Percentiles rank a stretch among this genome's conserved stretches.
Conservation (phyloP, 2,888 invertebrate species). For the Timandra comae region DNA sequence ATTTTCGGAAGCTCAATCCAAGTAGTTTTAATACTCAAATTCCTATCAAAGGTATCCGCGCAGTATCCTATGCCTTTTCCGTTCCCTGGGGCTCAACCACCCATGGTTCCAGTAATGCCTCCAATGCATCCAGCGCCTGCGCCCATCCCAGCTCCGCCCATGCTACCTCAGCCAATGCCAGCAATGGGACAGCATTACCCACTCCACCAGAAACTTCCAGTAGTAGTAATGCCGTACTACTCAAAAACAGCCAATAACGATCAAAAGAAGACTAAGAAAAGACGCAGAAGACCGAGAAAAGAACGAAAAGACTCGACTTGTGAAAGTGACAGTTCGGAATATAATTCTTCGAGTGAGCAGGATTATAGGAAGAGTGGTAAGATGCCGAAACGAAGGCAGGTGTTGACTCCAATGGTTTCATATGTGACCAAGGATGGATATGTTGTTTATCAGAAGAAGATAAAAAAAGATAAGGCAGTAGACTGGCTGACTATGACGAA, state of each 20-base stretch:
- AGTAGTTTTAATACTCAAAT: constrained; percentile 11
- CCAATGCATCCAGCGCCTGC: constrained; percentile 22
- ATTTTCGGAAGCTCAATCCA: constrained; percentile 6
- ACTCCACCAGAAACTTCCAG: constrained; percentile 41
- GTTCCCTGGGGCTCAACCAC: constrained; percentile 4
- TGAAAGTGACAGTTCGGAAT: constrained; percentile 15
- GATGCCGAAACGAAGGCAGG: constrained; percentile 28
- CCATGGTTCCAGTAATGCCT: constrained; percentile 15
- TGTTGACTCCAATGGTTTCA: constrained; percentile 59
- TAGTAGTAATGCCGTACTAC: constrained; percentile 56
- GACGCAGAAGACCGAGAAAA: constrained; percentile 21
- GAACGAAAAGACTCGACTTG: constrained; percentile 5
- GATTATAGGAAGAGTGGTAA: constrained; percentile 13
- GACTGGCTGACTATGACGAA: constrained; percentile 50
- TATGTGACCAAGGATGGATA: constrained; percentile 60
- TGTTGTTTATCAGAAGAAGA: constrained; percentile 60
- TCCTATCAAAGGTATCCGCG: constrained; percentile 10
- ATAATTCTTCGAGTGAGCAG: constrained; percentile 20
- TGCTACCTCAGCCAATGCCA: constrained; percentile 25
- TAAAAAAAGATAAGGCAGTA: constrained; percentile 51
- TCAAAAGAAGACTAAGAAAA: constrained; percentile 18
- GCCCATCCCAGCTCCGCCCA: constrained; percentile 20
- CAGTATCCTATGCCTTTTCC: constrained; percentile 16
- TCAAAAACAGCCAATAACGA: constrained; percentile 26
- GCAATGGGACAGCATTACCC: constrained; percentile 26